These are phyloP conservation scores for Promerops cafer DNA, from an alignment of 2,113 vertebrate species.

Conservation along the genomic window DNA sequence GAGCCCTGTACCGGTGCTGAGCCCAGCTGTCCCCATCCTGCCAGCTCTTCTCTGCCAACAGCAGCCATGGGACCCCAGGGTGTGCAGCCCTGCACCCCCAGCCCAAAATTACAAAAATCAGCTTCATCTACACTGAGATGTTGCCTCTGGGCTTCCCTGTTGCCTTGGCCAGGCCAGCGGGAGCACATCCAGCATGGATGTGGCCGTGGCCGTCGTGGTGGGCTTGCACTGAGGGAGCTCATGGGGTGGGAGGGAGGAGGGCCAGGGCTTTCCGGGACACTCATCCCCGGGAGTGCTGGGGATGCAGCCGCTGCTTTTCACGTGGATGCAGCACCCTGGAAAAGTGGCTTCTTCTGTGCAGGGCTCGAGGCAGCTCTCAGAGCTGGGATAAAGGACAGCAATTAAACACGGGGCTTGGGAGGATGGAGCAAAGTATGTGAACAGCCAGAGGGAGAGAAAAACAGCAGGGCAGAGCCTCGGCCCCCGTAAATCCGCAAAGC, in stretches of 20 bases:
- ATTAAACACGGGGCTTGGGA: neutral
- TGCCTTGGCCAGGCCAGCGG: neutral
- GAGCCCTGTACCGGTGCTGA: fast-evolving
- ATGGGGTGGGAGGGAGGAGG: neutral
- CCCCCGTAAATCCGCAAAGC: neutral
- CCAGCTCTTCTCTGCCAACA: neutral
- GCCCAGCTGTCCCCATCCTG: fast-evolving
- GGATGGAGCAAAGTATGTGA: neutral
- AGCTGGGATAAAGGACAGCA: neutral
- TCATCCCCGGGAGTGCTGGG: fast-evolving
- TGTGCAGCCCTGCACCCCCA: neutral
- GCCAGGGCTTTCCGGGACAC: neutral
- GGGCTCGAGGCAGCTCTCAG: neutral
- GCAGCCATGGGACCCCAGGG: fast-evolving
- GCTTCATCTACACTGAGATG: neutral
- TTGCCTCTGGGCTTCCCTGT: neutral
- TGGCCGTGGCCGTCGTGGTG: fast-evolving
- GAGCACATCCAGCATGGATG: neutral
- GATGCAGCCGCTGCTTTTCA: neutral
- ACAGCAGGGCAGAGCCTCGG: neutral
- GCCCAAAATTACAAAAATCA: neutral
- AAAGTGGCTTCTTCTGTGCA: neutral
- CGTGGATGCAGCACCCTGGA: neutral
- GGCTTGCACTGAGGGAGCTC: neutral
- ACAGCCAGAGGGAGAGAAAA: neutral